Base-by-base conservation (phyloP, 2,888 invertebrate species). In the Melieria omissa region DNA sequence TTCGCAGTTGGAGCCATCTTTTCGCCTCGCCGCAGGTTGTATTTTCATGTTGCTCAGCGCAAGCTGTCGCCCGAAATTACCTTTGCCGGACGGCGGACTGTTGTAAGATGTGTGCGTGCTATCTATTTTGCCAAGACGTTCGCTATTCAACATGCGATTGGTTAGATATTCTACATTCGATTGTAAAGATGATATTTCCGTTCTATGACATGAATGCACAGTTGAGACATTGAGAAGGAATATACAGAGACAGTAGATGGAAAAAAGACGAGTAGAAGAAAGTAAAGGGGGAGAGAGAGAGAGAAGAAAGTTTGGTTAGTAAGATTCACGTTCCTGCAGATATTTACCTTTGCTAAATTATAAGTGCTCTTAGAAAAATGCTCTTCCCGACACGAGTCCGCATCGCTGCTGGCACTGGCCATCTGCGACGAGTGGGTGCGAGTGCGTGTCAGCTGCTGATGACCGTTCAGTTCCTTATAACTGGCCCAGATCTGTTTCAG, bases 111-210 rank as follows among this genome's bases (percentile, higher is more conserved):
- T 80, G 68, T 83, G 81, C 65, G 81, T 80, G 76, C 80, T 83
- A 73, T 85, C 85, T 81, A 85, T 80, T 84, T 85, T 86, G 78
- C 81, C 83, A 80, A 86, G 80, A 74, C 85, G 86, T 76, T 87
- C 86, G 77, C 81, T 87, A 80, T 81, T 86, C 73, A 85, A 82
- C 79, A 87, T 85, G 77, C 85, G 86, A 82, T 84, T 86, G 47
- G 85, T 84, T 78, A 87, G 82, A 82, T 84, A 86, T 76, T 87
- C 87, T 84, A 87, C 85, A 83, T 87, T 87, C 77, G 87, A 84
- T 80, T 87, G 87, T 78, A 87, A 80, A 79, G 84, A 82, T 74
- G 85, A 85, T 84, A 87, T 86, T 82, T 87, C 87, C 84, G 85
- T 84, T 83, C 87, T 87, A 69, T 62, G 14, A 12, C 3, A 44